Evolutionary conservation across 2,797 vertebrate genomes (phyloP).

Genomic region (Dipus sagitta): DNA sequence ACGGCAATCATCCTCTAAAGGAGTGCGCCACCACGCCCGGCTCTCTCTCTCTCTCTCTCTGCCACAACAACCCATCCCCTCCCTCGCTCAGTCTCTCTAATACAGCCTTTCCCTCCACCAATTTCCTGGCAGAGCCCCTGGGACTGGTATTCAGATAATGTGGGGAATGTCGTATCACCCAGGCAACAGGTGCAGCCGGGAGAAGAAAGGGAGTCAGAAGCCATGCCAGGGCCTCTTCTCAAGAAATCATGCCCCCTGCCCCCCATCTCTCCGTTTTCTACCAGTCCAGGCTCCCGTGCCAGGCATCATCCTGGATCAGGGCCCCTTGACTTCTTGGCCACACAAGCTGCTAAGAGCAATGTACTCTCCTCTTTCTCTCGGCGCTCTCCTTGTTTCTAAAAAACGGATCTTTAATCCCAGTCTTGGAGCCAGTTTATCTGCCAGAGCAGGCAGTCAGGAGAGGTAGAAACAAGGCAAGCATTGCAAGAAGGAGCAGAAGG

Average conservation of each 20-base stretch:
- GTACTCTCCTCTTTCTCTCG: conserved; percentile 6
- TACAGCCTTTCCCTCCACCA: neutral
- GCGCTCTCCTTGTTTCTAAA: neutral
- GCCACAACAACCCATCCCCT: neutral
- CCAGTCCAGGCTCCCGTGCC: neutral
- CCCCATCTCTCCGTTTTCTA: neutral
- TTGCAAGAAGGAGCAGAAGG: neutral
- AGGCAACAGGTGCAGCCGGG: conserved; percentile 73
- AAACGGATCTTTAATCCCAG: conserved; percentile 46
- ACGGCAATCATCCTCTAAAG: too few species aligned
- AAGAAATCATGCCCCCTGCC: neutral
- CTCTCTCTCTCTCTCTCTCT: neutral
- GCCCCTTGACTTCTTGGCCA: neutral
- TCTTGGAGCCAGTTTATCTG: conserved; percentile 48
- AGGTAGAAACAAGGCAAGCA: neutral
- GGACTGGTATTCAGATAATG: conserved; percentile 80
- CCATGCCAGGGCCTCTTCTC: conserved; percentile 44
- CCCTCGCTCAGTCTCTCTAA: neutral
- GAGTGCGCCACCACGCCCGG: too few species aligned
- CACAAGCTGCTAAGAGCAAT: neutral
- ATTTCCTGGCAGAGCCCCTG: conserved; percentile 70
- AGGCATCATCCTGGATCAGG: neutral
- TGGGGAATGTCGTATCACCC: conserved; percentile 74
- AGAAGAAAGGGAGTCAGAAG: conserved; percentile 36
- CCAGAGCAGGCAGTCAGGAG: neutral